Evolutionary conservation across 2,888 invertebrate species (phyloP).

Genomic region (Idaea biselata): DNA sequence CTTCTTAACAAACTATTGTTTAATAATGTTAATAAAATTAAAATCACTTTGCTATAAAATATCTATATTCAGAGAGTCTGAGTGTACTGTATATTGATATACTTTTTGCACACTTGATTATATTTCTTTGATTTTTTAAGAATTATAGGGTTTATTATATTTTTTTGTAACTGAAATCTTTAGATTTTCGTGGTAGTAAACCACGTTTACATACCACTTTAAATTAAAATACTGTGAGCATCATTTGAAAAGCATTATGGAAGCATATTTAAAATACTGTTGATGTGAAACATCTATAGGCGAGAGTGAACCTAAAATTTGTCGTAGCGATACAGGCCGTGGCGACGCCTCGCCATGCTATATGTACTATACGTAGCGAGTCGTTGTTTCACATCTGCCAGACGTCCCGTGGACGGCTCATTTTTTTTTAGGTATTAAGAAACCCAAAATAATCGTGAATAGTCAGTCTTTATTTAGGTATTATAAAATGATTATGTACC

Average conservation of each 20-base stretch:
- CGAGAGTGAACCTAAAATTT: too few species aligned
- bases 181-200: neutral
- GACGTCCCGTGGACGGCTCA: too few species aligned
- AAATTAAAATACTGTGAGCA: neutral
- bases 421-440: neutral
- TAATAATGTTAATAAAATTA: slow-evolving; percentile 24
- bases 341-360: too few species aligned
- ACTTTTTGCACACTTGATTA: slow-evolving; percentile 24
- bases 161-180: neutral
- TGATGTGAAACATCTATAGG: too few species aligned
- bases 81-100: slow-evolving; percentile 29
- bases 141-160: slow-evolving; percentile 16
- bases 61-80: slow-evolving; percentile 1
- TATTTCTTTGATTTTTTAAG: slow-evolving; percentile 19
- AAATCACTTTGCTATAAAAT: slow-evolving; percentile 40
- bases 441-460: neutral
- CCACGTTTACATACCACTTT: neutral
- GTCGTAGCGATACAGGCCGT: too few species aligned
- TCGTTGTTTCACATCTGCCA: too few species aligned
- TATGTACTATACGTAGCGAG: too few species aligned
- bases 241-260: neutral
- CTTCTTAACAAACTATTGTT: slow-evolving; percentile 43
- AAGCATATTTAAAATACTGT: neutral
- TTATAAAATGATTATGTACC: neutral
- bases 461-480: neutral